A percentile compares a stretch with the other conserved stretches of the same genome.
These are phyloP conservation scores for Eurystomus glaucurus DNA, from an alignment of 2,797 vertebrate genomes.

Conservation along the genomic window DNA sequence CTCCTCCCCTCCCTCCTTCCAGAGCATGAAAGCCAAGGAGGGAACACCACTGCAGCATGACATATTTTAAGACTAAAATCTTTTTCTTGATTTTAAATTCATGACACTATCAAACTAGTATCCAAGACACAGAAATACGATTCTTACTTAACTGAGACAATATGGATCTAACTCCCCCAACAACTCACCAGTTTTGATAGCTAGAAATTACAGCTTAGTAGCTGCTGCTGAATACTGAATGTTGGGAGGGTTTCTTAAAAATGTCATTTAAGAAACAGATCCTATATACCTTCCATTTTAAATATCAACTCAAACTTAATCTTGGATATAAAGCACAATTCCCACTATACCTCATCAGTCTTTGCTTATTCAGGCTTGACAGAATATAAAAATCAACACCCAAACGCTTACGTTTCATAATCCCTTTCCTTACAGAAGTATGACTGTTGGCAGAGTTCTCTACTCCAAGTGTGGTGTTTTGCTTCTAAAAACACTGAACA, in stretches of 20 bases:
- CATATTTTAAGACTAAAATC: neutral
- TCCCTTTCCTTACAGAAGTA: conserved; percentile 15
- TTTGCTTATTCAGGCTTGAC: neutral
- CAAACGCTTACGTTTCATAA: neutral
- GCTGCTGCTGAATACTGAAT: neutral
- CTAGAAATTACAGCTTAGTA: neutral
- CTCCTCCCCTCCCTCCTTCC: neutral
- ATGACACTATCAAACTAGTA: neutral
- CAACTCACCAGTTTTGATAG: neutral
- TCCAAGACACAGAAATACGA: neutral
- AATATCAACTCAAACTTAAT: neutral
- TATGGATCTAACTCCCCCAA: neutral
- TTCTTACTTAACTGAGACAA: neutral
- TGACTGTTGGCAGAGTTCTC: conserved; percentile 13
- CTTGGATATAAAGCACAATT: neutral
- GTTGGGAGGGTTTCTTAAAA: neutral
- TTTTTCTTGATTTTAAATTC: neutral
- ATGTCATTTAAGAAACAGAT: neutral
- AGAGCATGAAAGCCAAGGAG: no score
- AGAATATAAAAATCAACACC: conserved; percentile 18
- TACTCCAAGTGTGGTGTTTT: neutral
- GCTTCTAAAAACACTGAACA: conserved; percentile 46
- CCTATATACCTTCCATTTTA: neutral
- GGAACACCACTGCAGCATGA: no score
- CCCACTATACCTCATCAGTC: neutral